These are phyloP conservation scores for Anorthoa munda DNA, from an alignment of 2,888 invertebrate genomes.

Conservation along the genomic window DNA sequence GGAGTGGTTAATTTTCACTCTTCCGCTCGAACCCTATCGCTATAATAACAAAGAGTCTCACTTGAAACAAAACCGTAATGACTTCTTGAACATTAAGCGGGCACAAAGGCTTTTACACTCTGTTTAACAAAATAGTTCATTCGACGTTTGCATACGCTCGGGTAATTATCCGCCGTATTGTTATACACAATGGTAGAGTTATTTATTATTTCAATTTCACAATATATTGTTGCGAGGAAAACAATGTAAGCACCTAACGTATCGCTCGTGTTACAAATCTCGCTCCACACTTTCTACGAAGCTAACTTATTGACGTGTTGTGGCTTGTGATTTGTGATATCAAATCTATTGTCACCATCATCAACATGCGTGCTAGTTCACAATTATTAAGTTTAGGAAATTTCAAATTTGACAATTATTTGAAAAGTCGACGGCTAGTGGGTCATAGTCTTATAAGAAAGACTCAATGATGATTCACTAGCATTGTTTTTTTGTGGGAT, in stretches of 20 bases:
- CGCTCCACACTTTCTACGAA: slow-evolving; percentile 56
- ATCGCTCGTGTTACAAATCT: slow-evolving; percentile 55
- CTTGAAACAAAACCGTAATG: slow-evolving; percentile 59
- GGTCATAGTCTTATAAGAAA: background rate
- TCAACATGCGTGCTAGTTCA: slow-evolving; percentile 22
- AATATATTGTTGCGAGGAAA: slow-evolving; percentile 74
- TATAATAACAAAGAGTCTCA: slow-evolving; percentile 57
- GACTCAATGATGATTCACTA: background rate
- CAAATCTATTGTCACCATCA: slow-evolving; percentile 38
- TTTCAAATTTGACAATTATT: background rate
- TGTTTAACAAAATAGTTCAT: slow-evolving; percentile 85
- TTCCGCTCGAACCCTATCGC: slow-evolving; percentile 42
- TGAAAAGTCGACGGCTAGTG: background rate
- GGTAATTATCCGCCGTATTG: slow-evolving; percentile 83
- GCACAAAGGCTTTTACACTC: slow-evolving; percentile 84
- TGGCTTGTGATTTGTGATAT: slow-evolving; percentile 42
- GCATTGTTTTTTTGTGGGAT: background rate
- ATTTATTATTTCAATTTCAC: slow-evolving; percentile 81
- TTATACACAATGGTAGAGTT: slow-evolving; percentile 76
- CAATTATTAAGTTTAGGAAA: background rate
- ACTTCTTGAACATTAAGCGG: slow-evolving; percentile 69
- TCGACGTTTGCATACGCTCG: slow-evolving; percentile 77
- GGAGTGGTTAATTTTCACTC: slow-evolving; percentile 52
- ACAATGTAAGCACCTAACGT: slow-evolving; percentile 71
- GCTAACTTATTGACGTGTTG: slow-evolving; percentile 34